Evolutionary conservation across 2,113 vertebrate species (phyloP).

Genomic region (Peromyscus californicus): DNA sequence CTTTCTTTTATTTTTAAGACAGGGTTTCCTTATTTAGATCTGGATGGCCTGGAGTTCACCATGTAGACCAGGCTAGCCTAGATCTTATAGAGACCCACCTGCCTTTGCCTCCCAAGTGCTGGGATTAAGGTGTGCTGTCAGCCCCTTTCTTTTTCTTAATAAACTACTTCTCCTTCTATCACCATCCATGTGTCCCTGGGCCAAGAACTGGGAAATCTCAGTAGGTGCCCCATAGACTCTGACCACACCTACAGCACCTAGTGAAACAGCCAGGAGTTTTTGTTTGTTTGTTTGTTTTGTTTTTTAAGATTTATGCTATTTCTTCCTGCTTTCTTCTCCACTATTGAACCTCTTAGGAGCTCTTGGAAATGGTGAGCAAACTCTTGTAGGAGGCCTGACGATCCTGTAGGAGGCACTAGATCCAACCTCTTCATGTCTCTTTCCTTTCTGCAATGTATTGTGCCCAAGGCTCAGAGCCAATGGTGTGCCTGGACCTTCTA

Average conservation of each 20-base stretch:
- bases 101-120: background rate
- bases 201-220: background rate
- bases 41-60: background rate
- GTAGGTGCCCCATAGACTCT: background rate
- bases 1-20: background rate
- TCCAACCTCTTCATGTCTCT: background rate
- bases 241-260: background rate
- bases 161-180: background rate
- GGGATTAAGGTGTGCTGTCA: background rate
- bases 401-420: background rate
- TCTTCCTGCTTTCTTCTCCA: background rate
- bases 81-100: background rate
- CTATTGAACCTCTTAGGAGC: background rate
- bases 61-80: too few relatives aligned
- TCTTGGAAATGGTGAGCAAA: background rate
- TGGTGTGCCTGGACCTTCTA: background rate
- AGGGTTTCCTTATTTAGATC: too few relatives aligned
- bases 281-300: too few relatives aligned
- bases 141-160: background rate
- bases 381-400: background rate
- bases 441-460: background rate
- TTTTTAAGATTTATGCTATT: too few relatives aligned
- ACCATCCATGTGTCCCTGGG: background rate
- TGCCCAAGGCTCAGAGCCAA: background rate
- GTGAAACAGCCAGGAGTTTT: background rate